Base-by-base conservation (phyloP, 35 echinoderm and acorn worm genomes). In the Lytechinus variegatus region DNA sequence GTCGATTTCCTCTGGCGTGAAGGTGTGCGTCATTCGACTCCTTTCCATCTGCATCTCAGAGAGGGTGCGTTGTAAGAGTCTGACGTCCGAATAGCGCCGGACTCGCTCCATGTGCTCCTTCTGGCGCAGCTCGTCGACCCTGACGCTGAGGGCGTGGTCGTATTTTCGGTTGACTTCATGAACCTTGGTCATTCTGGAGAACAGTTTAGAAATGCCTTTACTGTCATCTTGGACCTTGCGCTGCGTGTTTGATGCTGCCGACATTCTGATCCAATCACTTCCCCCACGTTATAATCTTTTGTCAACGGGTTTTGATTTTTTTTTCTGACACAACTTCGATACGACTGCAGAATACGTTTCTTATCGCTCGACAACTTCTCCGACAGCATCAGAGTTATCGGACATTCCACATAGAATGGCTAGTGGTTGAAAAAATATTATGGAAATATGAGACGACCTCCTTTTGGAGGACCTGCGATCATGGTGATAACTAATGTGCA, bases 41-140 rank as follows among this genome's bases (percentile, higher is more conserved):
- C 56, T 93, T 54, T 55, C 88, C 28, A 93, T 54, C 9, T 54
- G 92, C 92, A 93, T 93, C n/a, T 93, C 55, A 9, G 92, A n/a
- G 54, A 93, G 13, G 13, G 52, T 57, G 9, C 53, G 92, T 54
- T 93, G 53, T 14, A 93, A 54, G 11, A 14, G 0, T 9, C 92
- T 10, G 24, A 93, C 57, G 88, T 93, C 92, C 4, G 92, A 55
- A 27, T 93, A 93, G n/a, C 54, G 92, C 53, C 27, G 16, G 55
- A 93, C 92, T 12, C n/a, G 57, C 54, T 93, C 92, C 29, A 93
- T 33, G 53, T 93, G 92, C 28, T 93, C 88, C 27, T 93, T 93
- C 53, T 57, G 53, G 16, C 54, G 53, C 28, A 93, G 92, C 52
- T 93, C 92, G 19, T 93, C 92, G 11, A 93, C 29, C 55, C 53